Percentiles rank a stretch among this genome's conserved stretches.
phyloP scores from a whole-genome alignment of 2,888 invertebrate species.

The Calliopum simillimum region DNA sequence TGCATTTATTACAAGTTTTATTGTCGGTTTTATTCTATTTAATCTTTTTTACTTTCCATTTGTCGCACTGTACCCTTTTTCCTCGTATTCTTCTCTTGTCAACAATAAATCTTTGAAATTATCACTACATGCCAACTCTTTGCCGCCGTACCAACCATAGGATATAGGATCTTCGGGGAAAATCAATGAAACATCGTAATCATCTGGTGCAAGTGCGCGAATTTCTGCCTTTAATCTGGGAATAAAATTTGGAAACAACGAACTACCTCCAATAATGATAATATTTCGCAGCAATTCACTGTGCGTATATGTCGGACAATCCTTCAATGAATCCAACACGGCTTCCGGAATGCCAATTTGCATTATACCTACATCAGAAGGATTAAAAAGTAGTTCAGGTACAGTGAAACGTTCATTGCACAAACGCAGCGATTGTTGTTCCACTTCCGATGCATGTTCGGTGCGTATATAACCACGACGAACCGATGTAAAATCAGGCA shows the following conservation, averaged over 20 bases:
- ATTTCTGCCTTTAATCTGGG: constrained; percentile 84
- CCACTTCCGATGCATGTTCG: constrained; percentile 53
- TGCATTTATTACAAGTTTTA: too few relatives aligned
- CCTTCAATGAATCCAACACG: constrained; percentile 80
- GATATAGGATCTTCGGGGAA: constrained; percentile 79
- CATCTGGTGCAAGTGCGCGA: constrained; percentile 80
- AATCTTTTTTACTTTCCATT: constrained; percentile 46
- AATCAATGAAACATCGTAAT: constrained; percentile 80
- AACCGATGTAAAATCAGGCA: constrained; percentile 95
- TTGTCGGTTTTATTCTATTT: constrained; percentile 17
- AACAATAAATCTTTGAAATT: constrained; percentile 79
- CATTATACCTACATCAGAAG: constrained; percentile 92
- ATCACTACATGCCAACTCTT: constrained; percentile 77
- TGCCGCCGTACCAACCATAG: constrained; percentile 92
- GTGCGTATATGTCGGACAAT: constrained; percentile 79
- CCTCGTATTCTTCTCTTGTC: constrained; percentile 89
- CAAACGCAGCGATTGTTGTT: constrained; percentile 84
- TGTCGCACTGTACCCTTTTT: constrained; percentile 74
- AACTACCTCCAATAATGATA: constrained; percentile 84
- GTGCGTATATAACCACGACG: constrained; percentile 77
- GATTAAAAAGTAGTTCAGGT: constrained; percentile 94
- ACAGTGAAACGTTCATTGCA: constrained; percentile 95
- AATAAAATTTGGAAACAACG: constrained; percentile 85
- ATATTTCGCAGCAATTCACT: constrained; percentile 86
- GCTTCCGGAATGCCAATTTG: constrained; percentile 93